Conservation (phyloP, 2,888 invertebrate species). For the Drosophila dives region DNA sequence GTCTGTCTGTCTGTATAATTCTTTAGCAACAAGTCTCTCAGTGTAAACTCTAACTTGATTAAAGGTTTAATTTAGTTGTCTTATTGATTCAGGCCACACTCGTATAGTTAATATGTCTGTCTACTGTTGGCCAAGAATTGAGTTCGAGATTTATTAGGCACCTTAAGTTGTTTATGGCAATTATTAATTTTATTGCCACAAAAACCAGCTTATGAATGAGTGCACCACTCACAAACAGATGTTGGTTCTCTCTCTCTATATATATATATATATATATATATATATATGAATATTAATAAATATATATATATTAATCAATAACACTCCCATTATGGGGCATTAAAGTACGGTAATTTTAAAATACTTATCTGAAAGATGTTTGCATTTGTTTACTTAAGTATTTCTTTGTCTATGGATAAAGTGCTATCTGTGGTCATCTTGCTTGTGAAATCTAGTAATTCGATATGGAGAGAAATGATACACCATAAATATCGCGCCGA, state of each 20-base stretch:
- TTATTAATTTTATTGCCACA: background rate
- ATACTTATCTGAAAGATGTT: slow-evolving; percentile 25
- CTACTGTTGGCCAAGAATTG: background rate
- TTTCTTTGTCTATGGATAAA: slow-evolving; percentile 8
- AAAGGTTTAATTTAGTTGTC: background rate
- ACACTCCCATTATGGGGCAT: background rate
- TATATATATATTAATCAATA: background rate
- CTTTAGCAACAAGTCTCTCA: background rate
- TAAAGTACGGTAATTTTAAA: slow-evolving; percentile 2
- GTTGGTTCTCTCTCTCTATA: background rate
- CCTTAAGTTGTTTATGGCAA: background rate
- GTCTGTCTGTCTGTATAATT: background rate
- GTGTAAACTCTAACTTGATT: background rate
- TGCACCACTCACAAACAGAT: slow-evolving; percentile 10
- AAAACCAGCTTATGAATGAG: background rate
- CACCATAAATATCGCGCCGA: slow-evolving; percentile 74
- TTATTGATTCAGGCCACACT: background rate
- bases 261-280: background rate
- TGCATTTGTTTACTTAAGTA: slow-evolving; percentile 20
- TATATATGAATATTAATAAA: background rate
- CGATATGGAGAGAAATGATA: slow-evolving; percentile 64
- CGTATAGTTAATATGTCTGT: background rate
- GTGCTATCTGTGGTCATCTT: slow-evolving; percentile 44
- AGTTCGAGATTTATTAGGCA: background rate
- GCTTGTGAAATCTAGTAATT: slow-evolving; percentile 26